A percentile compares a stretch with the other conserved stretches of the same genome.
These are phyloP conservation scores for Neosalanx taihuensis DNA, from an alignment of 2,797 vertebrate species.

Conservation along the genomic window DNA sequence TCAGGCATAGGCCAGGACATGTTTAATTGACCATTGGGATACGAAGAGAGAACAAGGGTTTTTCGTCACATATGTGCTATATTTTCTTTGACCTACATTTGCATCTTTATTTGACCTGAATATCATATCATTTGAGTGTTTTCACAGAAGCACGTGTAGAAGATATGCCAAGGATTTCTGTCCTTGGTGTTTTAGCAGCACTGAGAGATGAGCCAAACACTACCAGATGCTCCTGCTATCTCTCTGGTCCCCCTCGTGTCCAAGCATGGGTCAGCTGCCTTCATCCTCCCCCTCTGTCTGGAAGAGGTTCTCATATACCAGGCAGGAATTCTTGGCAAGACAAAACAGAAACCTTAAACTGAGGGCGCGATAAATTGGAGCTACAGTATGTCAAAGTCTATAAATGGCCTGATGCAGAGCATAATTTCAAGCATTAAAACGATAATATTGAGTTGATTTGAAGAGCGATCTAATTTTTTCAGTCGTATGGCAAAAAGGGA, in stretches of 20 bases:
- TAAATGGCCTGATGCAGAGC: conserved; percentile 25
- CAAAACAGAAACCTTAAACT: conserved; percentile 44
- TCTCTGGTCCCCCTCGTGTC: conserved; percentile 26
- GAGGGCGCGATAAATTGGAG: conserved; percentile 36
- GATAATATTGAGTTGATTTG: not conserved
- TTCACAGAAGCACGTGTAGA: too few species aligned
- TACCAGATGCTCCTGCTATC: conserved; percentile 49
- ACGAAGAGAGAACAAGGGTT: conserved; percentile 30
- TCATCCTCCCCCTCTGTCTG: conserved; percentile 29
- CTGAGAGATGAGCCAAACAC: conserved; percentile 37
- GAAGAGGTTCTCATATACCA: conserved; percentile 21
- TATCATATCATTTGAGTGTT: too few species aligned
- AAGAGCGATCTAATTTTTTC: not conserved
- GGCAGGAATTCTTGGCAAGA: conserved; percentile 51
- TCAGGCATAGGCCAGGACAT: conserved; percentile 12
- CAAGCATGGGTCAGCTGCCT: conserved; percentile 16
- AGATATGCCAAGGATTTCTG: too few species aligned
- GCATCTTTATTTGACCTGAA: not conserved
- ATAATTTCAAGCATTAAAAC: conserved; percentile 18
- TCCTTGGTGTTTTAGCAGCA: conserved; percentile 11
- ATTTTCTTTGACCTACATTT: not conserved
- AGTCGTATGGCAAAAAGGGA: not conserved
- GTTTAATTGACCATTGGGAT: conserved; percentile 31
- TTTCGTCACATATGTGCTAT: conserved; percentile 22
- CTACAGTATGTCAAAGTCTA: conserved; percentile 37